A percentile compares a stretch with the other conserved stretches of the same genome.
phyloP scores from a whole-genome alignment of 2,113 vertebrate species.

The Coptodon rendalli region DNA sequence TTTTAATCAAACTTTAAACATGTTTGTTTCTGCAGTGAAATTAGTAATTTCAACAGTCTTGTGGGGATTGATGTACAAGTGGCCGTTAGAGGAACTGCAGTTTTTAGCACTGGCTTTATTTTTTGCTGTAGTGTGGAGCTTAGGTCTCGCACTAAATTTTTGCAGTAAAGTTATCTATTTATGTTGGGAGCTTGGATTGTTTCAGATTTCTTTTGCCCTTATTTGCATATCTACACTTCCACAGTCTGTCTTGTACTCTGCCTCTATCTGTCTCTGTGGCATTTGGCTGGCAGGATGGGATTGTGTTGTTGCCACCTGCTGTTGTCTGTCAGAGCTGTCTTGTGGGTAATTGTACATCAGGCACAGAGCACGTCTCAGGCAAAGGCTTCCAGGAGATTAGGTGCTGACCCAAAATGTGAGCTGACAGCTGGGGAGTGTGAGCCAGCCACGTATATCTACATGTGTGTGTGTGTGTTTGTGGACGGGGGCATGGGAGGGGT shows the following conservation, averaged over 20 bases:
- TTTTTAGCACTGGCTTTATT: background rate
- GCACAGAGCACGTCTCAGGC: background rate
- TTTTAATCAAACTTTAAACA: background rate
- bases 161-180: background rate
- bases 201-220: background rate
- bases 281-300: slow-evolving; percentile 17
- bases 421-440: slow-evolving; percentile 36
- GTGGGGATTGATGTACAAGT: background rate
- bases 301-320: slow-evolving; percentile 51
- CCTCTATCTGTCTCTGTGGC: background rate
- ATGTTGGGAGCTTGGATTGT: background rate
- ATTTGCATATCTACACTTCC: background rate
- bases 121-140: background rate
- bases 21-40: background rate
- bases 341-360: slow-evolving; percentile 19
- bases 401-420: slow-evolving; percentile 18
- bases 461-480: background rate
- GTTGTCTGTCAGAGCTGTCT: slow-evolving; percentile 28
- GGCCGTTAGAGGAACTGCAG: background rate
- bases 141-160: background rate
- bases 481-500: background rate
- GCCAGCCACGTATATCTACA: background rate
- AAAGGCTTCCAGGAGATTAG: slow-evolving; percentile 45
- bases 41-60: accelerated
- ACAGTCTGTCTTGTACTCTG: background rate